Evolutionary conservation across 2,888 invertebrate species (phyloP), one percentile per base, ranked within the genome.

Genomic region (Macaria notata): DNA sequence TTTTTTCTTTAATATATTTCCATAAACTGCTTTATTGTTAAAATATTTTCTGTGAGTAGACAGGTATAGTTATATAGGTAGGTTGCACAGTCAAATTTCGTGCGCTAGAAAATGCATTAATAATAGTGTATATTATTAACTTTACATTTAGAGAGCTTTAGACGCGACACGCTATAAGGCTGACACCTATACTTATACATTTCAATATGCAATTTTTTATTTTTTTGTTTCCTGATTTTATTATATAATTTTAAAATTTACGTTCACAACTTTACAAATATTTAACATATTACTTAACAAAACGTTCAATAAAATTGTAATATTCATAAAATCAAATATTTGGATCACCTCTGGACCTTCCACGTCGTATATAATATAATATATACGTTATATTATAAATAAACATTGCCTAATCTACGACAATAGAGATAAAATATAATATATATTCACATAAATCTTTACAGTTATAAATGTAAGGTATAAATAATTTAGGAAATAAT

Each of bases 271-370:
- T 60, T 56, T 57, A 55, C 64, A 73, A 78, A 75, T 74, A 68
- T 51, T 55, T 66, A 63, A 64, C 61, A 65, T 54, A 64, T 59
- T 60, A 54, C 72, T 75, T 73, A 82, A 84, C 80, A 79, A 76
- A 85, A 84, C 80, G 55, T 75, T 79, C 59, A 76, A 72, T 78
- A 76, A 76, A 79, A 77, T 76, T 79, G 75, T 80, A 78, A 81
- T 79, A 81, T 79, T 75, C 74, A 79, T 73, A 75, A 80, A 84
- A 84, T 81, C 76, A 84, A 82, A 79, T 77, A 81, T 85, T 84
- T 88, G 83, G 87, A 89, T 89, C 88, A 89, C 84, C 79, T 88
- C 81, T 86, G 87, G 87, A 87, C 83, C 81, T 81, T 72, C 68
- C 76, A 75, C 69, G n/a, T 41, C 6, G 1, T 41, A 8, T n/a